These are phyloP conservation scores for Platorchestia sp. DNA, from an alignment of 1,140 invertebrate genomes.

Conservation along the genomic window DNA sequence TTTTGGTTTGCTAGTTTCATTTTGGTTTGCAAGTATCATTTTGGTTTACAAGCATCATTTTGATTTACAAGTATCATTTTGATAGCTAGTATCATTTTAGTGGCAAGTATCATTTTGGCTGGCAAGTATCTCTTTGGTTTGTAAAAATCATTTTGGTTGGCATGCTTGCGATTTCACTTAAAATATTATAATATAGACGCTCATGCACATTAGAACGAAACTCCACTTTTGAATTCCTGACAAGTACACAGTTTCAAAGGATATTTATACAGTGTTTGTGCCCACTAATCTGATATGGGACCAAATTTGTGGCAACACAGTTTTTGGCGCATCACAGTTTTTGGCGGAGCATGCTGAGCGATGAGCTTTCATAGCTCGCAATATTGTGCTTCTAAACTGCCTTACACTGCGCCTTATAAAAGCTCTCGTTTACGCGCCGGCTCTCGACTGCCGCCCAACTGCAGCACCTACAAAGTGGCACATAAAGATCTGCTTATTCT, in stretches of 20 bases:
- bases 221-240: neutral
- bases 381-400: neutral
- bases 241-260: neutral
- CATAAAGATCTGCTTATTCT: neutral
- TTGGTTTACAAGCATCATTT: no score
- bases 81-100: no score
- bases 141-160: no score
- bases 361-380: constrained; percentile 12
- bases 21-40: no score
- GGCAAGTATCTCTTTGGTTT: no score
- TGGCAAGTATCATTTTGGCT: no score
- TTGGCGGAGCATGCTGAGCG: neutral
- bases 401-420: neutral
- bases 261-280: neutral
- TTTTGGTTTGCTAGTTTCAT: no score
- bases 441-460: neutral
- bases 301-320: neutral
- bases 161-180: no score
- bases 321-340: neutral
- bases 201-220: neutral
- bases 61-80: no score
- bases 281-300: neutral
- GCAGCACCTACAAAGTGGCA: neutral
- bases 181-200: no score
- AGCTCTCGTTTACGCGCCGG: neutral